Conservation (phyloP, 2,797 vertebrate genomes). For the Enteromius mattozi region DNA sequence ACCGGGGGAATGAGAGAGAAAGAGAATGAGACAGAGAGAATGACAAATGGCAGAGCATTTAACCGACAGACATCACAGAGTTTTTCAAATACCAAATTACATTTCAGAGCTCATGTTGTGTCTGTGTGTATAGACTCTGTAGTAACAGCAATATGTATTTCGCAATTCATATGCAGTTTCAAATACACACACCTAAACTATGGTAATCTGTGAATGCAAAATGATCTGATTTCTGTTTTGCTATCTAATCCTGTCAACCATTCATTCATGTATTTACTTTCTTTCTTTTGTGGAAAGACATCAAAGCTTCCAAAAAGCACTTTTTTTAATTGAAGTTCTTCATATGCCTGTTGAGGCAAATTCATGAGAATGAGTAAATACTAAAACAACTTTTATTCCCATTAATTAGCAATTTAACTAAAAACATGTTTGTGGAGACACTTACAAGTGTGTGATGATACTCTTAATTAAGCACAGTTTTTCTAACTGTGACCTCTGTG, state of each 20-base stretch:
- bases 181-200: no score
- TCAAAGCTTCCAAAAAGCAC: background rate
- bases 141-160: background rate
- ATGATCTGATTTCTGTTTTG: constrained; percentile 9
- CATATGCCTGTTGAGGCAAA: background rate
- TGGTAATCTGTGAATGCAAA: background rate
- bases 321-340: background rate
- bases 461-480: no score
- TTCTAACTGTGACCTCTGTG: no score
- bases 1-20: constrained; percentile 4
- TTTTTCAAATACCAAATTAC: constrained; percentile 28
- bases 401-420: no score
- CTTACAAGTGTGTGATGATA: no score
- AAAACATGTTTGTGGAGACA: no score
- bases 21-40: constrained; percentile 10
- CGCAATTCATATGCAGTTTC: background rate
- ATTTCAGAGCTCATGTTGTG: background rate
- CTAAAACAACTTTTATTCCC: background rate
- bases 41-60: constrained; percentile 59
- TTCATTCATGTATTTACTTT: background rate
- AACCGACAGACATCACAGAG: constrained; percentile 37
- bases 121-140: background rate
- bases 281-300: background rate
- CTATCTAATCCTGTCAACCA: background rate
- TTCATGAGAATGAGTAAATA: background rate